A percentile compares a stretch with the other conserved stretches of the same genome.
Evolutionary conservation across 1,140 invertebrate genomes (phyloP).

Genomic region (Eubasilissa regina): DNA sequence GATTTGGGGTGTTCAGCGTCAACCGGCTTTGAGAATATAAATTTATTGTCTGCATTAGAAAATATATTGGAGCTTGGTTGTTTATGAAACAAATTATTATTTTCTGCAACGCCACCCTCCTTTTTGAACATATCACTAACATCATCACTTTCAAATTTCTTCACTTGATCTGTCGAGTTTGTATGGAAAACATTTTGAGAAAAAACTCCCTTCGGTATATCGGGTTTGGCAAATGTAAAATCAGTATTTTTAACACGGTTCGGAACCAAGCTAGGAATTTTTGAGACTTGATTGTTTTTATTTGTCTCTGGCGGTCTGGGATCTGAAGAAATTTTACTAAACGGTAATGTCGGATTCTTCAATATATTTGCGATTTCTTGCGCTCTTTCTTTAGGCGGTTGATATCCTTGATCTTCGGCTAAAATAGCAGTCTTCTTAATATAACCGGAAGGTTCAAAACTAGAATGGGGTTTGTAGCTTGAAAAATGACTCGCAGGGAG

Average conservation of each 20-base stretch:
- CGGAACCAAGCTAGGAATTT: conserved; percentile 58
- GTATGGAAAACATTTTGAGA: conserved; percentile 31
- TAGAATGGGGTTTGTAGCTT: conserved; percentile 75
- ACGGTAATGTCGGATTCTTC: conserved; percentile 61
- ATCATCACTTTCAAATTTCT: conserved; percentile 6
- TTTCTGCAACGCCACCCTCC: neutral
- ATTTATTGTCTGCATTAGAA: conserved; percentile 40
- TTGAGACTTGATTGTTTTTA: conserved; percentile 37
- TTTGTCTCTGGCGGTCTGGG: conserved; percentile 47
- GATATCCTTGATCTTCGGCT: conserved; percentile 73
- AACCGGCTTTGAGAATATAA: conserved; percentile 56
- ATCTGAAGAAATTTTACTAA: conserved; percentile 55
- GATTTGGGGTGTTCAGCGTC: conserved; percentile 14
- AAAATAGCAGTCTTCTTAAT: conserved; percentile 71
- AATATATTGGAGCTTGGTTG: conserved; percentile 27
- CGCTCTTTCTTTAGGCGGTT: conserved; percentile 66
- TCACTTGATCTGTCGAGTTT: conserved; percentile 11
- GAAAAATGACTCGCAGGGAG: conserved; percentile 71
- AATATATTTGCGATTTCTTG: conserved; percentile 65
- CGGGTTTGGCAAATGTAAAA: conserved; percentile 55
- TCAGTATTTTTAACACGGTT: conserved; percentile 56
- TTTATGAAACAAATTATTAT: conserved; percentile 3
- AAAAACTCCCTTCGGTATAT: conserved; percentile 42
- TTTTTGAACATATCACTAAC: conserved; percentile 46
- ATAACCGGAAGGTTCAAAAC: conserved; percentile 78